Percentiles rank a stretch among this genome's conserved stretches.
Conservation (phyloP, 2,113 vertebrate species). For the Scomber japonicus region DNA sequence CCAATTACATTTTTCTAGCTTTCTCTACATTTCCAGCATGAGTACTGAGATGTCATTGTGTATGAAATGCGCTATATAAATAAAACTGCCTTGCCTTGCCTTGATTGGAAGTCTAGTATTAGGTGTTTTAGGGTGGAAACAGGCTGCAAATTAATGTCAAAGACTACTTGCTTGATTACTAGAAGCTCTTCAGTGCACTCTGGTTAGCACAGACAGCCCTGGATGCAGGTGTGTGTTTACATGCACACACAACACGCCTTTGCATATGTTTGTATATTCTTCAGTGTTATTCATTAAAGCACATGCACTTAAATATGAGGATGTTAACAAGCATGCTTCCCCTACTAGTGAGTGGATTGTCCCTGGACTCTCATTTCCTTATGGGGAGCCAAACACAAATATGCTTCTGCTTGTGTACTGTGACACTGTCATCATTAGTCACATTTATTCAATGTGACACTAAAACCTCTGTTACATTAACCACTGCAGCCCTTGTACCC, state of each 20-base stretch:
- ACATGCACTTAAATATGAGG: constrained; percentile 54
- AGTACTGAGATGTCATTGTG: not conserved
- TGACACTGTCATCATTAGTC: constrained; percentile 72
- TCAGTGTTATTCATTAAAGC: constrained; percentile 30
- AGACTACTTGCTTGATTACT: constrained; percentile 1
- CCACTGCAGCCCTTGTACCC: constrained; percentile 47
- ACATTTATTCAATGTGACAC: constrained; percentile 70
- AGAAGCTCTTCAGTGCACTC: not conserved
- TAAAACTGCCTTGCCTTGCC: too few relatives aligned
- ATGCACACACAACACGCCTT: constrained; percentile 8
- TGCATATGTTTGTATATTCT: constrained; percentile 24
- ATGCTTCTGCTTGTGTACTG: constrained; percentile 40
- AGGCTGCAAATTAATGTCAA: constrained; percentile 7
- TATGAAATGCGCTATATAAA: too few relatives aligned
- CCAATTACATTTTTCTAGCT: not conserved
- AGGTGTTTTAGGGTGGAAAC: not conserved
- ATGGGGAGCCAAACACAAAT: constrained; percentile 52
- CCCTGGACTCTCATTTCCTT: constrained; percentile 55
- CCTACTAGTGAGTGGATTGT: constrained; percentile 56
- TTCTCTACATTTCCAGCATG: not conserved
- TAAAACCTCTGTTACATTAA: constrained; percentile 60
- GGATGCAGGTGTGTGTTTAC: constrained; percentile 11
- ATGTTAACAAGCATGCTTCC: constrained; percentile 58
- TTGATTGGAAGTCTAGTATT: not conserved
- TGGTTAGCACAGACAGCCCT: not conserved